Percentiles rank a stretch among this genome's conserved stretches.
Evolutionary conservation across 1,140 invertebrate genomes (phyloP).

Genomic region (Drosophila subpulchrella): DNA sequence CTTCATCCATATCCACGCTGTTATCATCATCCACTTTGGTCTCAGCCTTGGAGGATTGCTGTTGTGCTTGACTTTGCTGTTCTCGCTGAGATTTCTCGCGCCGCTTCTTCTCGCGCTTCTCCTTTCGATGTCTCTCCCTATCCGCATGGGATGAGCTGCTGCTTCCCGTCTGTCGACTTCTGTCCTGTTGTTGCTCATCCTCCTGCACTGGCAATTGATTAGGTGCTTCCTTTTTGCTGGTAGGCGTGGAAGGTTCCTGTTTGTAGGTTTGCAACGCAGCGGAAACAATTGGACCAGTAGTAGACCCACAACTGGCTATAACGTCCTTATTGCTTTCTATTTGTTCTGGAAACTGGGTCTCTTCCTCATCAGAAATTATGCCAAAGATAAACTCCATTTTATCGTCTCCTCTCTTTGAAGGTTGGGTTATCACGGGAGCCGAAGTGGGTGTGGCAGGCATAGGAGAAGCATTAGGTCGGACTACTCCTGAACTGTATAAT

Average conservation of each 20-base stretch:
- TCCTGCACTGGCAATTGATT: slow-evolving; percentile 23
- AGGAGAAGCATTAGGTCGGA: slow-evolving; percentile 11
- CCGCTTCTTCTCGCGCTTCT: slow-evolving; percentile 89
- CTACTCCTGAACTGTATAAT: slow-evolving; percentile 29
- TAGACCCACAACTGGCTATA: slow-evolving; percentile 31
- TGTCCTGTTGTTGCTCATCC: slow-evolving; percentile 47
- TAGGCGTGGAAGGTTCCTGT: slow-evolving; percentile 63
- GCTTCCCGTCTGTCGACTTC: slow-evolving; percentile 23
- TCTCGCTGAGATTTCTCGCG: slow-evolving; percentile 85
- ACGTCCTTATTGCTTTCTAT: slow-evolving; percentile 41
- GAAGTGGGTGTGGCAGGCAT: slow-evolving; percentile 37
- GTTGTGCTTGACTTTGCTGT: slow-evolving; percentile 59
- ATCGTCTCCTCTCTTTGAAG: slow-evolving; percentile 86
- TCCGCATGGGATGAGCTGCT: slow-evolving; percentile 50
- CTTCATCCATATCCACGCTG: slow-evolving; percentile 91
- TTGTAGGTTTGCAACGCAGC: slow-evolving; percentile 81
- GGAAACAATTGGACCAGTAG: slow-evolving; percentile 74
- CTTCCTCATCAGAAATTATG: slow-evolving; percentile 91
- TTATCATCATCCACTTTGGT: slow-evolving; percentile 88
- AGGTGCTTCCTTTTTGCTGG: slow-evolving; percentile 44
- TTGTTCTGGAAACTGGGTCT: slow-evolving; percentile 69
- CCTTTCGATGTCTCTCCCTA: slow-evolving; percentile 85
- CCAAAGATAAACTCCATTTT: slow-evolving; percentile 95
- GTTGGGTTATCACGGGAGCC: slow-evolving; percentile 7
- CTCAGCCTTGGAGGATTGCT: slow-evolving; percentile 63